A percentile compares a stretch with the other conserved stretches of the same genome.
Conservation (phyloP, 2,113 vertebrate species). For the Pica pica region DNA sequence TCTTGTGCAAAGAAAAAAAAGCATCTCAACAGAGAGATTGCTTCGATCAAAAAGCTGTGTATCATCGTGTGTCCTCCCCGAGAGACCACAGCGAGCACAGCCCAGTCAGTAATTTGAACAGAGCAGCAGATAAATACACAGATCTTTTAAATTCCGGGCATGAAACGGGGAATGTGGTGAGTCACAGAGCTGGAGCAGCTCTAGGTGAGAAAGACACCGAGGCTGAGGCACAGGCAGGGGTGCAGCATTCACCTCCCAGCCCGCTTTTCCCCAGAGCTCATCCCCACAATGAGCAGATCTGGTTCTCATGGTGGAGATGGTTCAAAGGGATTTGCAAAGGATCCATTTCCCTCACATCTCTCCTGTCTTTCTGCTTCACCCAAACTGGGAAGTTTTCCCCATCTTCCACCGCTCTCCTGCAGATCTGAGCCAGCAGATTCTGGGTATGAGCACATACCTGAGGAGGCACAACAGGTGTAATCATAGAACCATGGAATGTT, state of each 20-base stretch:
- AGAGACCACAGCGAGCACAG: not conserved
- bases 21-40: not conserved
- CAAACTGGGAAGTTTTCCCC: not conserved
- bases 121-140: not conserved
- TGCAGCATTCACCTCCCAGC: not conserved
- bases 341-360: rapidly evolving
- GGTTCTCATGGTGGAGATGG: rapidly evolving
- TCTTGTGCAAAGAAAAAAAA: not conserved
- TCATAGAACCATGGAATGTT: rapidly evolving
- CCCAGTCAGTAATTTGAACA: not conserved
- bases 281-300: not conserved
- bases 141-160: not conserved
- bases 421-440: not conserved
- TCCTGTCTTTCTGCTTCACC: not conserved
- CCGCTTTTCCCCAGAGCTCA: rapidly evolving
- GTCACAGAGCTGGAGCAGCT: not conserved
- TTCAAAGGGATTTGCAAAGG: not conserved
- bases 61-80: not conserved
- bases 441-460: not conserved
- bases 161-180: not conserved
- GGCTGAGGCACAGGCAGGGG: not conserved
- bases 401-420: not conserved
- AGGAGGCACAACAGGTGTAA: not conserved
- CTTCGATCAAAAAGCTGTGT: conserved; percentile 34
- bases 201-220: rapidly evolving